phyloP scores from a whole-genome alignment of 2,797 vertebrate genomes.

The Sebastolobus alascanus region DNA sequence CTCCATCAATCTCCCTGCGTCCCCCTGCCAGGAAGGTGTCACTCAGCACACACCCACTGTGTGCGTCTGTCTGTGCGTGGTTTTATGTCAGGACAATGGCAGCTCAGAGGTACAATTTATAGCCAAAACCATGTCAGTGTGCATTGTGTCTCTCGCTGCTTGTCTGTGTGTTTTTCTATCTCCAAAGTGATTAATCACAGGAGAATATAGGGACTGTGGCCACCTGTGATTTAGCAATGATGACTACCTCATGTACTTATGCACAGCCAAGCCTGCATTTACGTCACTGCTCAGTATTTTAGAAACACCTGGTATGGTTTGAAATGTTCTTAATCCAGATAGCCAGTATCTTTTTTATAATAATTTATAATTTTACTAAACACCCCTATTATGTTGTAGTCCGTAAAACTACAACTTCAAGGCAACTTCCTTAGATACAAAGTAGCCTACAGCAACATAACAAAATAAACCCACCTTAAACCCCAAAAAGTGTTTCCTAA shows the following conservation, averaged over 20 bases:
- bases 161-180: conserved; percentile 41
- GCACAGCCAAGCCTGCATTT: background rate
- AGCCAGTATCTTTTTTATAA: background rate
- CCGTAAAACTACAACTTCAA: background rate
- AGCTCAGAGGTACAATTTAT: conserved; percentile 60
- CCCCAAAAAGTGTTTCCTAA: no score
- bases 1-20: conserved; percentile 54
- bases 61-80: conserved; percentile 25
- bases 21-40: conserved; percentile 67
- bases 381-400: background rate
- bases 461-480: no score
- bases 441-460: no score
- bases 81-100: conserved; percentile 55
- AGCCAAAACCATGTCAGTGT: conserved; percentile 22
- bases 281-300: background rate
- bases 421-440: background rate
- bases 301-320: background rate
- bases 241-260: conserved; percentile 14
- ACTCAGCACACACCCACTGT: conserved; percentile 32
- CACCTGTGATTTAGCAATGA: conserved; percentile 15
- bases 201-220: background rate
- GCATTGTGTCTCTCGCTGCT: conserved; percentile 11
- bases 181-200: conserved; percentile 55
- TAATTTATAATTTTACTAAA: background rate
- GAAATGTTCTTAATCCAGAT: background rate